Base-by-base conservation (phyloP, 2,113 vertebrate genomes). In the Rhinolophus sinicus region DNA sequence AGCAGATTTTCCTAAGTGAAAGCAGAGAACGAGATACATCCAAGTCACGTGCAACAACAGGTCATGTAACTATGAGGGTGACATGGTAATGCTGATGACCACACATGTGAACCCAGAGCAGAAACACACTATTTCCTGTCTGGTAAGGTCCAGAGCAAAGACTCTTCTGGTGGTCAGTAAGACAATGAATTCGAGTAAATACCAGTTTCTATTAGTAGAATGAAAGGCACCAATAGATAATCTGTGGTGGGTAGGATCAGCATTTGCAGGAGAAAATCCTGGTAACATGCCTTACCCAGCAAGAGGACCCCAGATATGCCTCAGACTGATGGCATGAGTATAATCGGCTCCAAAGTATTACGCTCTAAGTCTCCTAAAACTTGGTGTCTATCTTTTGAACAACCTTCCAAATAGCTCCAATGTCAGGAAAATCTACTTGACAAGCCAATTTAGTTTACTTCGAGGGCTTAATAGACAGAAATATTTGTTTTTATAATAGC, bases 401-500 rank as follows among this genome's bases (percentile, higher is more conserved):
- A 81, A 78, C 19, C n/a, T 56, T 35, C 24, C 33, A 38, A 24
- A 33, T 52, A 69, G 28, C 47, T 83, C 35, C 62, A 69, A 18
- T 3, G 5, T 78, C 60, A 80, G 28, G 4, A 14, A 93, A 89
- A 89, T 33, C 52, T 78, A 69, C 64, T 85, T 90, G 19, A 15
- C 73, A 75, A 80, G 6, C n/a, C 50, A 76, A 72, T 72, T 64
- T 72, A 50, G 16, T 77, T 97, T 47, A 92, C 47, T 87, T 80
- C 60, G 44, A 88, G 21, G 38, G 58, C 44, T 93, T 92, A 33
- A 30, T 21, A 35, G 28, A 75, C 64, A 89, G 75, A 93, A 89
- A 81, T 89, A 84, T 52, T 88, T 93, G 52, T 72, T 96, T 85
- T 52, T 69, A 19, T 78, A 70, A 76, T 35, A 87, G 19, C n/a